These are phyloP conservation scores for Alauda arvensis DNA, from an alignment of 2,797 vertebrate species.

Conservation along the genomic window DNA sequence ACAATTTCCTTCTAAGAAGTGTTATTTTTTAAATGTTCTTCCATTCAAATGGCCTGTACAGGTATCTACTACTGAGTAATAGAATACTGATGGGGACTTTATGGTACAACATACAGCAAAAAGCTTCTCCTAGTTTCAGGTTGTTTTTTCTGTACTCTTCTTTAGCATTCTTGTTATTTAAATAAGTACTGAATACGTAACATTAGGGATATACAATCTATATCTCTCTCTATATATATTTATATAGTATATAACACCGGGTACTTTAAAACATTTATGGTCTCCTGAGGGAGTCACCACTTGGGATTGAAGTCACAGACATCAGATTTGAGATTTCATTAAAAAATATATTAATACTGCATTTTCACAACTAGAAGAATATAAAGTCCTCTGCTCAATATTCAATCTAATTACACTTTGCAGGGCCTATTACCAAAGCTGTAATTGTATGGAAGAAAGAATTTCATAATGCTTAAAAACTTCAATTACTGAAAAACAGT, in stretches of 20 bases:
- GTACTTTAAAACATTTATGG: background rate
- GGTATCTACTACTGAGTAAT: constrained; percentile 56
- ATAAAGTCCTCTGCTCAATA: background rate
- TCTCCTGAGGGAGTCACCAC: background rate
- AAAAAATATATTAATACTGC: background rate
- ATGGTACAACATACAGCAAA: constrained; percentile 67
- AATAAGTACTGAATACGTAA: background rate
- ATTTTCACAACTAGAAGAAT: background rate
- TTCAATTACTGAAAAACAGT: background rate
- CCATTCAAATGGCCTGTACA: constrained; percentile 79
- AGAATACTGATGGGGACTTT: constrained; percentile 78
- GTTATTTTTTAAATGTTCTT: constrained; percentile 75
- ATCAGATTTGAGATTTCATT: background rate
- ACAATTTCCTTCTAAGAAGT: constrained; percentile 62
- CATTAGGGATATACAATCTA: background rate
- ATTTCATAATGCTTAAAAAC: background rate
- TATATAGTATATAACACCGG: background rate
- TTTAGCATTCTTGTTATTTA: constrained; percentile 5
- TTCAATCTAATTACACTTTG: background rate
- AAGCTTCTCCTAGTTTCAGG: background rate
- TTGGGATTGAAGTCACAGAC: background rate
- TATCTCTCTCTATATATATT: background rate
- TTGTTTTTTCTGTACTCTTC: background rate
- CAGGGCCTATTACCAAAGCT: background rate
- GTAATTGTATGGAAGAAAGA: background rate